Conservation (phyloP, 2,113 vertebrate species). For the Podilymbus podiceps region DNA sequence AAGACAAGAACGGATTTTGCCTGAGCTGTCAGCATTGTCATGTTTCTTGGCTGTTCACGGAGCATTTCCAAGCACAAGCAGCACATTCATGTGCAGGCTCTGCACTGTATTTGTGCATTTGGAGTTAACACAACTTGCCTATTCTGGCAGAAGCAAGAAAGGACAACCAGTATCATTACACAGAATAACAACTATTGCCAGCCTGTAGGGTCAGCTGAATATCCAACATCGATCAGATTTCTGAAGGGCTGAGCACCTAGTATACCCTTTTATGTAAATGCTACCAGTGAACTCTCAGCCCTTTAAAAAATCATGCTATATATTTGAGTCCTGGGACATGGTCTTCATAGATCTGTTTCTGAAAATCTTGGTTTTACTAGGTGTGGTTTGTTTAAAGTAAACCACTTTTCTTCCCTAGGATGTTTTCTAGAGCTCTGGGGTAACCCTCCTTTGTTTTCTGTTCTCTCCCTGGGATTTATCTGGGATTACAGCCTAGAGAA, state of each 20-base stretch:
- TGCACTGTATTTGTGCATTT: not conserved
- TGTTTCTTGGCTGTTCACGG: not conserved
- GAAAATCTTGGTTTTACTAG: not conserved
- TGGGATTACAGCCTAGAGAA: not conserved
- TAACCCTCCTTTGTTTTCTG: not conserved
- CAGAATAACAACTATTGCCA: not conserved
- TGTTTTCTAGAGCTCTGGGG: not conserved
- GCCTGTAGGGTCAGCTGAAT: not conserved
- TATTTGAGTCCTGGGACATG: not conserved
- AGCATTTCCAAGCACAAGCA: not conserved
- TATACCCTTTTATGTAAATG: not conserved
- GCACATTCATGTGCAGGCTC: not conserved
- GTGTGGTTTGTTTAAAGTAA: not conserved
- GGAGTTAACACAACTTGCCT: not conserved
- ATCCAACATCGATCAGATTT: not conserved
- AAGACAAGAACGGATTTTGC: not conserved
- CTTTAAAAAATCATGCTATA: not conserved
- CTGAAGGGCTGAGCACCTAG: not conserved
- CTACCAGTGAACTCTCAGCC: not conserved
- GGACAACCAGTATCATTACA: not conserved
- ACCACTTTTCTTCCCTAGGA: not conserved
- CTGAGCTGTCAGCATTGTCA: not conserved
- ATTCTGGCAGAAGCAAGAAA: not conserved
- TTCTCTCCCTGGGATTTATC: not conserved
- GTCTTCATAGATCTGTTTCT: not conserved